Conservation (phyloP, 1,140 invertebrate genomes). For the Drosophila busckii region DNA sequence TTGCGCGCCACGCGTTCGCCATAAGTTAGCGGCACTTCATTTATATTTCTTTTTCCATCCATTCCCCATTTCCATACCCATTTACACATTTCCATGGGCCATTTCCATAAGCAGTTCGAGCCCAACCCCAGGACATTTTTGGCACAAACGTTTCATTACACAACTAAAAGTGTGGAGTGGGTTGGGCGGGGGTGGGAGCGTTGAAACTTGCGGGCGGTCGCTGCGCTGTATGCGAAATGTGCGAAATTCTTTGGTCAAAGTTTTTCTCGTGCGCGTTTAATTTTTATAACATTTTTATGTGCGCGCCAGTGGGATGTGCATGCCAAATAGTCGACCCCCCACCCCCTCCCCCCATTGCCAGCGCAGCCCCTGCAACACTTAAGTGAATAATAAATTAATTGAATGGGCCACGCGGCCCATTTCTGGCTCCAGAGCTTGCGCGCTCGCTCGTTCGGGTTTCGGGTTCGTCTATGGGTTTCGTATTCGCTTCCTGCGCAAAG, state of each 20-base stretch:
- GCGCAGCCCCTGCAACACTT: conserved; percentile 35
- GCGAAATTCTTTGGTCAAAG: conserved; percentile 47
- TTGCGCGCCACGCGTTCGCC: conserved; percentile 51
- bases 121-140: conserved; percentile 61
- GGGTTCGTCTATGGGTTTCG: too few relatives aligned
- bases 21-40: conserved; percentile 35
- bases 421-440: conserved; percentile 24
- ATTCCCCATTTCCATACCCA: neutral
- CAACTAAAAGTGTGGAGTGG: neutral
- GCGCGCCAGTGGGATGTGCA: conserved; percentile 33
- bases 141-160: too few relatives aligned
- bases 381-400: conserved; percentile 77
- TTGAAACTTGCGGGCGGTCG: conserved; percentile 3
- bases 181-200: neutral
- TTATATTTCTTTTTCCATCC: conserved; percentile 2
- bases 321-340: conserved; percentile 18
- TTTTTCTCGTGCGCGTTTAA: conserved; percentile 50
- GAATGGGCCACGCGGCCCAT: conserved; percentile 65
- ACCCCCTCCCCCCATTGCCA: neutral
- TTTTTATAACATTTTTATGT: conserved; percentile 75
- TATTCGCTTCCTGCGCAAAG: too few relatives aligned
- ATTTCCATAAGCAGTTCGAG: neutral
- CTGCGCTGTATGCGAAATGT: conserved; percentile 36
- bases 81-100: neutral
- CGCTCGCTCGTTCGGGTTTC: neutral